Conservation (phyloP, 1,140 invertebrate genomes). For the Coelopa frigida region DNA sequence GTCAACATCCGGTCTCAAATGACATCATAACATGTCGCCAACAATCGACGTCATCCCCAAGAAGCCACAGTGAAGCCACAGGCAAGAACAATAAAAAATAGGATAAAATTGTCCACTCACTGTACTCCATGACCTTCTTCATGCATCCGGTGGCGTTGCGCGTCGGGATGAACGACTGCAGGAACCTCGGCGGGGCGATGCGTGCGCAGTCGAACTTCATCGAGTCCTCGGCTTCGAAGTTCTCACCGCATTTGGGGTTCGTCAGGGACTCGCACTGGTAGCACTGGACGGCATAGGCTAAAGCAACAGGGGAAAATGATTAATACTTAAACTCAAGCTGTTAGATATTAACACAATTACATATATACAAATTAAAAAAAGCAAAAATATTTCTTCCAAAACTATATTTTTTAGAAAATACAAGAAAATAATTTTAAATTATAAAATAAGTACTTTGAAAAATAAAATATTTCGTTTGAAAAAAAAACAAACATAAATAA, state of each 20-base stretch:
- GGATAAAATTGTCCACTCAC: conserved; percentile 24
- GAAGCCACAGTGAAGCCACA: too few relatives aligned
- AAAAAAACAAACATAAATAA: neutral
- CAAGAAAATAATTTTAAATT: too few relatives aligned
- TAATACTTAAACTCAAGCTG: neutral
- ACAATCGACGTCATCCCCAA: too few relatives aligned
- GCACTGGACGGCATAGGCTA: conserved; percentile 29
- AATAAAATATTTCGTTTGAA: too few relatives aligned
- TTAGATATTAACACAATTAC: neutral
- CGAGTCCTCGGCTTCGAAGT: conserved; percentile 22
- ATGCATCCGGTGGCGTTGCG: conserved; percentile 40
- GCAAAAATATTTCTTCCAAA: too few relatives aligned
- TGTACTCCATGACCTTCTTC: conserved; percentile 28
- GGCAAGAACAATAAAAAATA: neutral
- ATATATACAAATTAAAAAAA: conserved; percentile 2
- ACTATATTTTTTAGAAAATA: too few relatives aligned
- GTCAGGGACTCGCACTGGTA: conserved; percentile 31
- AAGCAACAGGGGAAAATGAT: neutral
- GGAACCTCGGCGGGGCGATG: conserved; percentile 22
- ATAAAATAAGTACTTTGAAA: too few relatives aligned
- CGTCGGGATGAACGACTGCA: conserved; percentile 19
- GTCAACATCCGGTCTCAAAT: too few relatives aligned
- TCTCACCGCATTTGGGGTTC: conserved; percentile 22
- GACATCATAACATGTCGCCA: too few relatives aligned
- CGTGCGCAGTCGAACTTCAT: conserved; percentile 22